A percentile compares a stretch with the other conserved stretches of the same genome.
These are phyloP conservation scores for Cyprinodon variegatus DNA, from an alignment of 2,113 vertebrate species.

Conservation along the genomic window DNA sequence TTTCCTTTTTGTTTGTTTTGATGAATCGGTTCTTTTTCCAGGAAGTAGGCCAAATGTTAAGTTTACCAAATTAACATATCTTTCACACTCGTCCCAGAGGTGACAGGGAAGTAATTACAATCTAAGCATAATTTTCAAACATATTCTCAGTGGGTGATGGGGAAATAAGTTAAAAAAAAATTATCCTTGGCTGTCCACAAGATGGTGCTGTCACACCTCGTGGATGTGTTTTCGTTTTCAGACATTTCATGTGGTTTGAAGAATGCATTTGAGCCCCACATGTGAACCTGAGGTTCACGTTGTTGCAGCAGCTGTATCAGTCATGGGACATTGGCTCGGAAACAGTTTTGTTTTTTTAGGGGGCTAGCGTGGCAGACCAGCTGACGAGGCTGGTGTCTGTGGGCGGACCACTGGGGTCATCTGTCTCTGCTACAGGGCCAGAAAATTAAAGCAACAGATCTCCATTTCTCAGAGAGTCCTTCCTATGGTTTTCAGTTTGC, in stretches of 20 bases:
- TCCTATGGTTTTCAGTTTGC: not conserved
- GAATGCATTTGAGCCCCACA: not conserved
- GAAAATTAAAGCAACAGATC: conserved; percentile 11
- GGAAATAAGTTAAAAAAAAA: conserved; percentile 1
- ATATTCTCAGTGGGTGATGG: conserved; percentile 6
- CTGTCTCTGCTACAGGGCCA: conserved; percentile 3
- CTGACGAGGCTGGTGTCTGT: conserved; percentile 30
- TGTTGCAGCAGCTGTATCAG: not conserved
- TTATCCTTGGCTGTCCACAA: conserved; percentile 33
- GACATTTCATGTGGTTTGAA: not conserved
- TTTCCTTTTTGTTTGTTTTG: not conserved
- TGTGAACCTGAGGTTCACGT: conserved; percentile 2
- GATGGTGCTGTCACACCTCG: conserved; percentile 34
- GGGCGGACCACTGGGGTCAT: conserved; percentile 25
- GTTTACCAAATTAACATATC: not conserved
- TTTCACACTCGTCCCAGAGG: too few relatives aligned
- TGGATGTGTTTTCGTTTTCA: not conserved
- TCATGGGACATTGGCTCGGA: conserved; percentile 18
- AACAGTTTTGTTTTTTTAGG: conserved; percentile 17
- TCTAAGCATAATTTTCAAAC: not conserved
- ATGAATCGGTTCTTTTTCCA: not conserved
- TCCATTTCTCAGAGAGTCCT: not conserved
- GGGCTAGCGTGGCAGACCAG: not conserved
- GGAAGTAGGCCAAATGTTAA: not conserved
- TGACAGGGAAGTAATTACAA: too few relatives aligned